Base-by-base conservation (phyloP, 2,888 invertebrate species). In the Disparrhopalites patrizii region DNA sequence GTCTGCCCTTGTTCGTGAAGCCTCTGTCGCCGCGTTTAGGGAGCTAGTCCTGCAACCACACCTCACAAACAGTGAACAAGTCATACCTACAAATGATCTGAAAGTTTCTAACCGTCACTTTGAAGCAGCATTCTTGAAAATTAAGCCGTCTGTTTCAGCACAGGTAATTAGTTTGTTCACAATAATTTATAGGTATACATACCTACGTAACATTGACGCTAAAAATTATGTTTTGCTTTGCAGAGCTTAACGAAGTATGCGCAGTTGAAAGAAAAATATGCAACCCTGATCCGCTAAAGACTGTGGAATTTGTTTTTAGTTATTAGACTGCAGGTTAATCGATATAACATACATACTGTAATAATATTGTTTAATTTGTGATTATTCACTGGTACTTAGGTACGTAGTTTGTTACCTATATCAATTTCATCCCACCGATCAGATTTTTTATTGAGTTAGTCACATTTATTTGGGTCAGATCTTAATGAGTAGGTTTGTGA, bases 1-100 rank as follows among this genome's bases (percentile, higher is more conserved):
- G 64, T 88, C 91, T 1, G 91, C 93, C 0, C 81, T 98, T 58
- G 88, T 98, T 0, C 84, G 91, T 73, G 92, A 95, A 77, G 93
- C 97, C 0, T 88, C 91, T 0, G 85, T 91, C 40, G 83, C 87
- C 72, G 87, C 93, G 0, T 80, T 97, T 51, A 87, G 88, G 65
- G 90, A 90, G 73, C 85, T 87, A 66, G 87, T 94, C 75, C 79
- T 75, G 30, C 51, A 52, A 18, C 56, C 65, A 7, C 54, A 58
- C 23, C 33, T 63, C 5, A 30, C 36, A 10, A 23, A 15, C 8
- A 43, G 40, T 28, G 56, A 25, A 31, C 56, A 50, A 33, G 38
- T 25, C 0, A 40, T 28, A 20, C 25, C 30, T 15, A 25, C 28
- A n/a, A 36, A 40, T 2, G 82, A 84, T n/a, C 81, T 87, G 68